Base-by-base conservation (phyloP, 2,113 vertebrate genomes). In the Reinhardtius hippoglossoides region DNA sequence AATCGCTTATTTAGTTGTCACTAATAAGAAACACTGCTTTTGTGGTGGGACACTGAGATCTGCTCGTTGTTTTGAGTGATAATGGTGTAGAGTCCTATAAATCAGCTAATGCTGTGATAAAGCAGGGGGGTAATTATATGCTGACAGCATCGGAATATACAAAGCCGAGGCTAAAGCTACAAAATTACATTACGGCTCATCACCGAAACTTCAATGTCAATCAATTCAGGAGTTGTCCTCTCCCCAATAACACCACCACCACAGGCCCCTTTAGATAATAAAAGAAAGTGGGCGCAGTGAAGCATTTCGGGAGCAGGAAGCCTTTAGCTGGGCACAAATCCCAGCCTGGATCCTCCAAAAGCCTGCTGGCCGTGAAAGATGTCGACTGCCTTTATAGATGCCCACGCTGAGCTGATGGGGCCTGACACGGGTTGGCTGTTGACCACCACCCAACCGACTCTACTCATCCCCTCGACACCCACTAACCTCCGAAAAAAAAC, bases 361-460 rank as follows among this genome's bases (percentile, higher is more conserved):
- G 65, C 87, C 81, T 31, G 68, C 78, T 89, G 84, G 77, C 83
- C 82, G 77, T 91, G 87, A 92, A 88, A 88, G 82, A 90, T 71
- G 73, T 74, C 85, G 82, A 84, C 87, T 87, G 88, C 83, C 83
- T 91, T 90, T 84, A 82, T 84, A 87, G 87, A 90, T 83, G 84
- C 84, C 77, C 91, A 76, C 10, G 76, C 87, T 81, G 91, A 76
- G 82, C 69, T 88, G 91, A 91, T 80, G 87, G 81, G 78, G 80
- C 84, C 83, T 85, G 91, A 83, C 76, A 84, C 66, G 66, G 78
- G 80, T 90, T 91, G 87, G 90, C 92, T 67, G 64, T 56, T 87
- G 82, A 92, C 83, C 86, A 83, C 80, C 69, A 63, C 74, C 61
- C 66, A 81, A 71, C 67, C 67, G 27, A 67, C 78, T 84, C 84